A percentile compares a stretch with the other conserved stretches of the same genome.
These are phyloP conservation scores for Azorinus chamasolen DNA, from an alignment of 2,888 invertebrate species.

Conservation along the genomic window DNA sequence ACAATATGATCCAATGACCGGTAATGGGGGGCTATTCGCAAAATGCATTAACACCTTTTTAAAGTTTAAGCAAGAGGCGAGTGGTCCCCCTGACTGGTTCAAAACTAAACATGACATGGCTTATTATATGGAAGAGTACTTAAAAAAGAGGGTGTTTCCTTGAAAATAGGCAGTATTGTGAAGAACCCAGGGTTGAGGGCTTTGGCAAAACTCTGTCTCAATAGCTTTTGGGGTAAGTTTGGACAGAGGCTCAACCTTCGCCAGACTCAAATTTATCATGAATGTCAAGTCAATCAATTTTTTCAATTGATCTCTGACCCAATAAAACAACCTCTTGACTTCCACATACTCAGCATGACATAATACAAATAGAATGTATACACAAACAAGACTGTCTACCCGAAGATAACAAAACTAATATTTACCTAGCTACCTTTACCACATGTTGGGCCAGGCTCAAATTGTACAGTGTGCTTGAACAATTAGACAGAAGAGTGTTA, in stretches of 20 bases:
- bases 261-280: neutral
- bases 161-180: neutral
- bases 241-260: constrained; percentile 15
- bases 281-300: neutral
- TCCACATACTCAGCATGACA: constrained; percentile 5
- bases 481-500: constrained; percentile 23
- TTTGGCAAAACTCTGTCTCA: constrained; percentile 17
- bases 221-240: constrained; percentile 62
- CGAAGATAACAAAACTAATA: constrained; percentile 37
- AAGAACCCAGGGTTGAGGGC: constrained; percentile 25
- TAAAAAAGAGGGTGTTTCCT: constrained; percentile 4
- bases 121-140: neutral
- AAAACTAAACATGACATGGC: neutral
- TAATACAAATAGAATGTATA: constrained; percentile 6
- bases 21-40: constrained; percentile 72
- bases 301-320: neutral
- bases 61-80: constrained; percentile 19
- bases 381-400: constrained; percentile 10
- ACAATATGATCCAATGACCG: constrained; percentile 24
- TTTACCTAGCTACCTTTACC: constrained; percentile 38
- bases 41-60: constrained; percentile 74
- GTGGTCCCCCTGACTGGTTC: constrained; percentile 11
- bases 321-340: neutral
- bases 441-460: constrained; percentile 47
- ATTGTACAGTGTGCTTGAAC: constrained; percentile 42